These are phyloP conservation scores for Coelinius sp. DNA, from an alignment of 2,888 invertebrate genomes.

Conservation along the genomic window DNA sequence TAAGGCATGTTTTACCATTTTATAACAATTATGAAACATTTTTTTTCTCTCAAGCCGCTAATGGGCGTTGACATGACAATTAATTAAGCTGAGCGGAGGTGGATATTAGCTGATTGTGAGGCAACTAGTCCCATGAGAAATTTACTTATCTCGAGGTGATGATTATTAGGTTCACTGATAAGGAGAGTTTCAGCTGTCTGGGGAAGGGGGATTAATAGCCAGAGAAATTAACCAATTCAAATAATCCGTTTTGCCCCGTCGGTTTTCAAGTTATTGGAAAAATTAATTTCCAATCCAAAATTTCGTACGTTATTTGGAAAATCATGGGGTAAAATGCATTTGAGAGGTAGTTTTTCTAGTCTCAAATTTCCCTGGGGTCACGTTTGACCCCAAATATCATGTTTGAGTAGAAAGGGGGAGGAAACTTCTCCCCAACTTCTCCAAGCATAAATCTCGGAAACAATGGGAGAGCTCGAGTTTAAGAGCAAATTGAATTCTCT, in stretches of 20 bases:
- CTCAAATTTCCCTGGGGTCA: background rate
- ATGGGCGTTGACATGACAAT: conserved; percentile 1
- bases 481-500: background rate
- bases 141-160: conserved; percentile 4
- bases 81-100: conserved; percentile 13
- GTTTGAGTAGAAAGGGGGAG: background rate
- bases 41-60: background rate
- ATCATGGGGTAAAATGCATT: background rate
- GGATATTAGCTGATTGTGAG: background rate
- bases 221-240: background rate
- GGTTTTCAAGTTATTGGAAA: background rate
- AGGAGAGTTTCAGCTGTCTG: background rate
- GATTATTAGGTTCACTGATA: background rate
- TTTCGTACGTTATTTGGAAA: background rate
- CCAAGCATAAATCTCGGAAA: background rate
- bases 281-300: background rate
- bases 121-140: background rate
- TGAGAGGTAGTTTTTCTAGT: background rate
- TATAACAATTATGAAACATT: background rate
- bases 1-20: background rate
- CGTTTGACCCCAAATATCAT: background rate
- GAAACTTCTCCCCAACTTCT: background rate
- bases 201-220: background rate
- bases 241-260: background rate
- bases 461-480: background rate